Evolutionary conservation across 2,888 invertebrate species (phyloP).

Genomic region (Lithosia quadra): DNA sequence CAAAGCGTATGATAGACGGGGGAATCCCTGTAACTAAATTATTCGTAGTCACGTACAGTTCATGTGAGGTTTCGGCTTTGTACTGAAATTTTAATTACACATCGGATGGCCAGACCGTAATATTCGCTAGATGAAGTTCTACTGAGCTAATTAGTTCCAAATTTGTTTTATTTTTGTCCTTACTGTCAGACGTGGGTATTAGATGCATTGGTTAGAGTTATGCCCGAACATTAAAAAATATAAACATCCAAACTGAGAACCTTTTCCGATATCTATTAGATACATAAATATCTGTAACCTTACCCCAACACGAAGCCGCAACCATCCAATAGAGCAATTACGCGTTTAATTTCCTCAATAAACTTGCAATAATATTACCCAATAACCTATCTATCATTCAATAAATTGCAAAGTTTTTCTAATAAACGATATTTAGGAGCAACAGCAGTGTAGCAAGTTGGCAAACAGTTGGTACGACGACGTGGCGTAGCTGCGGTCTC

Average conservation of each 20-base stretch:
- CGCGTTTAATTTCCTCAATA: conserved; percentile 19
- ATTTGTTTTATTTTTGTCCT: conserved; percentile 18
- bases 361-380: conserved; percentile 22
- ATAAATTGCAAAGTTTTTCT: conserved; percentile 63
- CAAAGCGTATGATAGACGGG: conserved; percentile 74
- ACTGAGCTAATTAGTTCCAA: conserved; percentile 36
- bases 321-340: neutral
- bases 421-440: conserved; percentile 58
- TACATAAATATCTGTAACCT: neutral
- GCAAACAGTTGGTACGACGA: conserved; percentile 46
- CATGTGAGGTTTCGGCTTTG: conserved; percentile 74
- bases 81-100: conserved; percentile 81
- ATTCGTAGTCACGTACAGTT: conserved; percentile 79
- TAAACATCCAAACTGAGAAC: too few relatives aligned
- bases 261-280: neutral
- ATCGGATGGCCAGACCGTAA: conserved; percentile 40
- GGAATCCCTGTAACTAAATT: conserved; percentile 76
- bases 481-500: conserved; percentile 42
- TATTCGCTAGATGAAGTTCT: conserved; percentile 43
- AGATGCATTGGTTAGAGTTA: neutral
- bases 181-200: neutral
- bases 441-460: conserved; percentile 50
- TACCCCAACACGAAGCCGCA: neutral
- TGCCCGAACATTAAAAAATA: too few relatives aligned
- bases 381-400: conserved; percentile 22